Evolutionary conservation across 2,797 vertebrate genomes (phyloP).

Genomic region (Phoebastria nigripes): DNA sequence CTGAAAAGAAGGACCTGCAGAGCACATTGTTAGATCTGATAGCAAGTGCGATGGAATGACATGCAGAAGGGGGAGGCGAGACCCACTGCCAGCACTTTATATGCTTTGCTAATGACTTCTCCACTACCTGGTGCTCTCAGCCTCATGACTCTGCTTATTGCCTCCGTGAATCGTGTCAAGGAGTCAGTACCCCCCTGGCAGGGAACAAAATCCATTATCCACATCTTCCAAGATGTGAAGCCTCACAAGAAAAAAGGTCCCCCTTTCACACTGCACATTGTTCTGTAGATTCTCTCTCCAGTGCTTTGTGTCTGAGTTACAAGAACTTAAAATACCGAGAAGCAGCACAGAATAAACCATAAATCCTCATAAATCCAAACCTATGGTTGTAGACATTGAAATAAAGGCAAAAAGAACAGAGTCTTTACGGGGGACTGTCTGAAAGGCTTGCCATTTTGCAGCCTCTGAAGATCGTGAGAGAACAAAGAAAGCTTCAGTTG

Average conservation of each 20-base stretch:
- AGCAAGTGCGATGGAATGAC: fast-evolving
- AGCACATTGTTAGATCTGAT: neutral
- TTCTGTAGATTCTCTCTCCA: neutral
- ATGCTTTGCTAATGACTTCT: neutral
- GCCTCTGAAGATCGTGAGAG: neutral
- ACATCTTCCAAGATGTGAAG: neutral
- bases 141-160: neutral
- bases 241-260: neutral
- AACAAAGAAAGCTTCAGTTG: neutral
- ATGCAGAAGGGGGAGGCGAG: neutral
- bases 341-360: neutral
- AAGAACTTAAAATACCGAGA: neutral
- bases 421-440: neutral
- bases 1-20: neutral
- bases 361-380: neutral
- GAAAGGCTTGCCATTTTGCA: neutral
- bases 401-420: neutral
- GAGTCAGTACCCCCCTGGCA: neutral
- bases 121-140: neutral
- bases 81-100: neutral
- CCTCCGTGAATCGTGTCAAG: neutral
- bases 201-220: neutral
- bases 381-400: neutral
- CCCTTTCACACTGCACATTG: neutral
- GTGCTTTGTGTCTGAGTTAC: neutral